Evolutionary conservation across 1,140 invertebrate genomes (phyloP).

Genomic region (Drosophila lini): DNA sequence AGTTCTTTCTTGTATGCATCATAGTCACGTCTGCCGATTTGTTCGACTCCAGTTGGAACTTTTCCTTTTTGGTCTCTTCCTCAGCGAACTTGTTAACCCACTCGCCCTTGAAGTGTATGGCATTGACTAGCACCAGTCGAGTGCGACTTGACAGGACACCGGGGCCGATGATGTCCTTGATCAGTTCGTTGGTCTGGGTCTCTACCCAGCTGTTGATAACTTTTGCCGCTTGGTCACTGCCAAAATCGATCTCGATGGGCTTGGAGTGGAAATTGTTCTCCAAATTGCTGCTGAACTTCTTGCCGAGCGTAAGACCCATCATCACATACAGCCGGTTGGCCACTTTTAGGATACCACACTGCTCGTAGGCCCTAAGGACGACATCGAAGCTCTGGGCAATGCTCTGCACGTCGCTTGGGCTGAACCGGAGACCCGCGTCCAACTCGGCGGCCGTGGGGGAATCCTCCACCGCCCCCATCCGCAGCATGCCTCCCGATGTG

Average conservation of each 20-base stretch:
- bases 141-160: constrained; percentile 85
- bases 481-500: constrained; percentile 80
- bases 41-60: constrained; percentile 79
- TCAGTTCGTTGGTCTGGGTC: constrained; percentile 88
- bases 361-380: constrained; percentile 70
- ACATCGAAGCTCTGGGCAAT: constrained; percentile 50
- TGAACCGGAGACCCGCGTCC: constrained; percentile 80
- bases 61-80: constrained; percentile 66
- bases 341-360: constrained; percentile 84
- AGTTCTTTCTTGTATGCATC: constrained; percentile 83
- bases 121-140: constrained; percentile 90
- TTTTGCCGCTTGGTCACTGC: constrained; percentile 65
- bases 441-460: constrained; percentile 86
- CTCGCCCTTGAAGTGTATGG: constrained; percentile 92
- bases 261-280: constrained; percentile 85
- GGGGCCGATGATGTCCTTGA: constrained; percentile 87
- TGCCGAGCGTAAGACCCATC: constrained; percentile 80
- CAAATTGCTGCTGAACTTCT: constrained; percentile 80
- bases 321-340: constrained; percentile 88
- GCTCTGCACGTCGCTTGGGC: constrained; percentile 10
- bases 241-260: constrained; percentile 86
- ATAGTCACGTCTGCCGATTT: constrained; percentile 72
- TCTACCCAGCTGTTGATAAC: constrained; percentile 90
- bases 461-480: constrained; percentile 84
- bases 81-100: constrained; percentile 85